Conservation (phyloP, 2,888 invertebrate species). For the Melikaiella ostensackeni region DNA sequence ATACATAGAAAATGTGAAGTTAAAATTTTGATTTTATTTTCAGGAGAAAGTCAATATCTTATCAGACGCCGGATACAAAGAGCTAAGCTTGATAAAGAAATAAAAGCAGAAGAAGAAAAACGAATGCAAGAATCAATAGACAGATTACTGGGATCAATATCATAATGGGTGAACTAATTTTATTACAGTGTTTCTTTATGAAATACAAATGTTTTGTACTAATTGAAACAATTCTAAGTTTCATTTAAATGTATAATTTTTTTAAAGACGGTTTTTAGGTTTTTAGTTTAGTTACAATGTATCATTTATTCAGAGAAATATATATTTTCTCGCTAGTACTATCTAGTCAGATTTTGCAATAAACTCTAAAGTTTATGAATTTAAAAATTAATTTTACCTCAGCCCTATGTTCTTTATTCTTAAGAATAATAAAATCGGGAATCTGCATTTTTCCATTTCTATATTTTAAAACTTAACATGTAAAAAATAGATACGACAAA, state of each 20-base stretch:
- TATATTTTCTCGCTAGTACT: not conserved
- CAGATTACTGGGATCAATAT: not conserved
- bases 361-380: not conserved
- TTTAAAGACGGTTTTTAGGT: not conserved
- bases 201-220: not conserved
- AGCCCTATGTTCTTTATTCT: not conserved
- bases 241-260: not conserved
- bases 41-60: constrained; percentile 2
- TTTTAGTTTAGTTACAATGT: not conserved
- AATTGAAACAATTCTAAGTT: not conserved
- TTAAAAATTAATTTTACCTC: not conserved
- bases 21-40: not conserved
- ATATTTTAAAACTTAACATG: not conserved
- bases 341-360: not conserved
- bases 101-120: constrained; percentile 13
- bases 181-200: not conserved
- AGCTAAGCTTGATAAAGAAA: not conserved
- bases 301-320: not conserved
- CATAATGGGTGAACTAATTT: not conserved
- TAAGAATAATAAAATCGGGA: not conserved
- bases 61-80: not conserved
- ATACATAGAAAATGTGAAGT: too few relatives aligned
- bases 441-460: not conserved
- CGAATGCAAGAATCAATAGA: not conserved
- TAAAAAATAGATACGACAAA: not conserved